Percentiles rank a stretch among this genome's conserved stretches.
phyloP scores from a whole-genome alignment of 2,888 invertebrate species.

The Drosophila meridionalis region DNA sequence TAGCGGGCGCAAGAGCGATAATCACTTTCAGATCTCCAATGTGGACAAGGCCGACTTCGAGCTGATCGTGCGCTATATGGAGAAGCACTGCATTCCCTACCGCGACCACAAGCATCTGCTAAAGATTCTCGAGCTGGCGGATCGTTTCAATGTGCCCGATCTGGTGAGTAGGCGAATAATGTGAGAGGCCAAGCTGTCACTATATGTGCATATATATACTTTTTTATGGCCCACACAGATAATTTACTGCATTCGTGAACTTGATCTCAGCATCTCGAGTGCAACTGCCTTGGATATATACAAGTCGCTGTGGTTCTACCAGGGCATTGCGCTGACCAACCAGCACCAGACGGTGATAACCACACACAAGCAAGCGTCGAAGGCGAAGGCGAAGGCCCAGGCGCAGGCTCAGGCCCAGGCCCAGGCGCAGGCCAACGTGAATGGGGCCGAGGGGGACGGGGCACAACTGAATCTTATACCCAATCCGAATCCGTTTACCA shows the following conservation, averaged over 20 bases:
- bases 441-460: slow-evolving; percentile 47
- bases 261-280: slow-evolving; percentile 84
- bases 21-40: slow-evolving; percentile 84
- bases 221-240: slow-evolving; percentile 54
- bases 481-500: slow-evolving; percentile 83
- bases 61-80: slow-evolving; percentile 84
- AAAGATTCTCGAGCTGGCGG: slow-evolving; percentile 84
- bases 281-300: slow-evolving; percentile 84
- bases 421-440: slow-evolving; percentile 52
- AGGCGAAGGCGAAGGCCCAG: slow-evolving; percentile 65
- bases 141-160: slow-evolving; percentile 85
- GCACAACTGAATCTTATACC: slow-evolving; percentile 65
- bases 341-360: slow-evolving; percentile 81
- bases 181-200: background rate
- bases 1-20: slow-evolving; percentile 84
- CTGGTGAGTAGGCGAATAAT: slow-evolving; percentile 70
- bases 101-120: slow-evolving; percentile 84
- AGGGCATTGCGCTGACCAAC: slow-evolving; percentile 81
- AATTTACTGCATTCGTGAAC: slow-evolving; percentile 84
- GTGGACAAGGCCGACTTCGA: slow-evolving; percentile 84
- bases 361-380: slow-evolving; percentile 42
- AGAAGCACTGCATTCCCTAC: slow-evolving; percentile 84
- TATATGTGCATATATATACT: background rate
- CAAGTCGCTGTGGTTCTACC: slow-evolving; percentile 84
- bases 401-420: slow-evolving; percentile 34